Percentiles rank a stretch among this genome's conserved stretches.
Evolutionary conservation across 1,140 invertebrate genomes (phyloP).

Genomic region (Cyclargus thomasi): DNA sequence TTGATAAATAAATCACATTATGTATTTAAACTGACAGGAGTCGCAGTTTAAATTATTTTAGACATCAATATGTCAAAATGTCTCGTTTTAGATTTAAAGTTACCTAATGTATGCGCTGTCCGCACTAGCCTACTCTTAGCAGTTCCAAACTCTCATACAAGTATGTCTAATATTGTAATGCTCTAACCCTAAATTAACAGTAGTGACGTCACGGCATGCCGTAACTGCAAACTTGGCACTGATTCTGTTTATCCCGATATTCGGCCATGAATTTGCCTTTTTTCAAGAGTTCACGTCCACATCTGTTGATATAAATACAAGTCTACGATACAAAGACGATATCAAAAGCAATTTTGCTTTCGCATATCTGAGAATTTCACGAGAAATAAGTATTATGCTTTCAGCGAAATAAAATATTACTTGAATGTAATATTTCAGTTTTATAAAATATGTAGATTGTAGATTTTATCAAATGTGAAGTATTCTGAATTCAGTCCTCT

Average conservation of each 20-base stretch:
- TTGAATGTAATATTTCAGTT: background rate
- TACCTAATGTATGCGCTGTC: too few species aligned
- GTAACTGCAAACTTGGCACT: slow-evolving; percentile 40
- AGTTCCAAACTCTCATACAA: too few species aligned
- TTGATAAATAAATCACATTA: too few species aligned
- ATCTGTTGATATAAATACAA: slow-evolving; percentile 21
- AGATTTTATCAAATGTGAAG: background rate
- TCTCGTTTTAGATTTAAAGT: too few species aligned
- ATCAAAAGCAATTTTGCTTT: background rate
- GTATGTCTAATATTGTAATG: too few species aligned
- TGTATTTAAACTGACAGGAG: too few species aligned
- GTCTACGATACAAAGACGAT: background rate
- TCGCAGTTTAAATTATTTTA: too few species aligned
- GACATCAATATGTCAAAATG: too few species aligned
- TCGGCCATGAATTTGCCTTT: slow-evolving; percentile 38
- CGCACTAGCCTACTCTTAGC: too few species aligned
- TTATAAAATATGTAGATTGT: background rate
- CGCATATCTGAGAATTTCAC: background rate
- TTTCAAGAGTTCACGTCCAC: slow-evolving; percentile 45
- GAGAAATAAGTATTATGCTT: background rate
- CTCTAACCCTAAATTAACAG: background rate
- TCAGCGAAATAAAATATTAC: background rate
- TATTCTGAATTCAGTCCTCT: background rate
- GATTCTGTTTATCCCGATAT: slow-evolving; percentile 44
- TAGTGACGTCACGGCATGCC: slow-evolving; percentile 36